Evolutionary conservation across 2,113 vertebrate genomes (phyloP).

Genomic region (Orycteropus afer): DNA sequence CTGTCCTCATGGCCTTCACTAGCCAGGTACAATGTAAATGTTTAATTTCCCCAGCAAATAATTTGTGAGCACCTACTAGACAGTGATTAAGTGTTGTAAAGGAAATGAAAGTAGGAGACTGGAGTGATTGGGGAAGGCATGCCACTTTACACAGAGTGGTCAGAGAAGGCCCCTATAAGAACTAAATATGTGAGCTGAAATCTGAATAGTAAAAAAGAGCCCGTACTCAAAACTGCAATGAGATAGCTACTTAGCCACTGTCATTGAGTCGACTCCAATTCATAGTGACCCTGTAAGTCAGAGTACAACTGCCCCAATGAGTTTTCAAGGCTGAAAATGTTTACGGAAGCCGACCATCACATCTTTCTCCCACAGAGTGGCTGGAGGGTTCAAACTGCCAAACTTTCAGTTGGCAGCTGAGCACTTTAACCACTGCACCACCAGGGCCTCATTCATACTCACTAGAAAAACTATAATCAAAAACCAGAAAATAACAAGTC

Average conservation of each 20-base stretch:
- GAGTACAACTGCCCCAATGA: background rate
- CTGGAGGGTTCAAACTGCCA: background rate
- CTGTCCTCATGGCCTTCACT: constrained; percentile 85
- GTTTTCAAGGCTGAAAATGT: background rate
- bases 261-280: background rate
- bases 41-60: background rate
- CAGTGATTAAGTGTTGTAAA: background rate
- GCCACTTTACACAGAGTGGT: background rate
- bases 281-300: no score
- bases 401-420: background rate
- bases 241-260: background rate
- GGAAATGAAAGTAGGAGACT: background rate
- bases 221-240: background rate
- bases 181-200: background rate
- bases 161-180: background rate
- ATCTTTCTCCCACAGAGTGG: background rate
- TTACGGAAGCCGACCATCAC: background rate
- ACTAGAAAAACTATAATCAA: background rate
- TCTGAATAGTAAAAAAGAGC: background rate
- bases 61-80: background rate
- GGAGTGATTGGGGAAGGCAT: background rate
- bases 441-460: background rate
- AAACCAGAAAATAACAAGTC: no score
- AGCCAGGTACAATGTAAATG: constrained; percentile 37
- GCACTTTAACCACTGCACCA: background rate